phyloP scores from a whole-genome alignment of 2,113 vertebrate genomes.

The Steatornis caripensis region DNA sequence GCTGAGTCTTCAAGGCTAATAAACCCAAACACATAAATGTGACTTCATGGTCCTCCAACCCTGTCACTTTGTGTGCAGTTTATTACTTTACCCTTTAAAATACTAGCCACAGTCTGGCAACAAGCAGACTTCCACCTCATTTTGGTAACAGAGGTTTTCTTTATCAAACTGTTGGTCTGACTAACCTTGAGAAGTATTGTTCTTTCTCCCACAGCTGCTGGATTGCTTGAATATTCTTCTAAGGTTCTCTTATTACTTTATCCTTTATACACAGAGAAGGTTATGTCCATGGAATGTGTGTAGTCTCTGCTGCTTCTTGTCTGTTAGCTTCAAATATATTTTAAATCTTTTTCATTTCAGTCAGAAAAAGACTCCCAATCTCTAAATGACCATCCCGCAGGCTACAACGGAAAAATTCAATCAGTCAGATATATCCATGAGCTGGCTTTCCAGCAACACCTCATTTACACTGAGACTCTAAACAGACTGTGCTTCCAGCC shows the following conservation, averaged over 20 bases:
- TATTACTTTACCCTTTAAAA: conserved; percentile 6
- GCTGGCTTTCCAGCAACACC: neutral
- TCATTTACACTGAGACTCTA: neutral
- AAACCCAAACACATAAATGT: neutral
- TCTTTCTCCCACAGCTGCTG: neutral
- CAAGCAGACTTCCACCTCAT: neutral
- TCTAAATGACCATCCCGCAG: neutral
- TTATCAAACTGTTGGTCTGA: neutral
- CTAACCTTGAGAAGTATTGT: neutral
- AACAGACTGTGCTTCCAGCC: neutral
- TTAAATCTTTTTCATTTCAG: neutral
- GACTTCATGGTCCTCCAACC: neutral
- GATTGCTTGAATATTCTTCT: neutral
- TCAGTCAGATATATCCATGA: neutral
- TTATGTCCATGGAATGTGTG: neutral
- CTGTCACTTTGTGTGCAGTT: neutral
- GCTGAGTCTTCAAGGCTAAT: neutral
- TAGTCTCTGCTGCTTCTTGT: neutral
- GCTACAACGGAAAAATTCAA: neutral
- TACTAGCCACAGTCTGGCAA: neutral
- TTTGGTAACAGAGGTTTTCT: neutral
- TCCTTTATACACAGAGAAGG: neutral
- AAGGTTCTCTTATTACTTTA: neutral
- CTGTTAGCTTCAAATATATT: neutral
- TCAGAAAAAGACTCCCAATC: neutral